These are phyloP conservation scores for Nasonovia ribisnigri DNA, from an alignment of 2,888 invertebrate species.

Conservation along the genomic window DNA sequence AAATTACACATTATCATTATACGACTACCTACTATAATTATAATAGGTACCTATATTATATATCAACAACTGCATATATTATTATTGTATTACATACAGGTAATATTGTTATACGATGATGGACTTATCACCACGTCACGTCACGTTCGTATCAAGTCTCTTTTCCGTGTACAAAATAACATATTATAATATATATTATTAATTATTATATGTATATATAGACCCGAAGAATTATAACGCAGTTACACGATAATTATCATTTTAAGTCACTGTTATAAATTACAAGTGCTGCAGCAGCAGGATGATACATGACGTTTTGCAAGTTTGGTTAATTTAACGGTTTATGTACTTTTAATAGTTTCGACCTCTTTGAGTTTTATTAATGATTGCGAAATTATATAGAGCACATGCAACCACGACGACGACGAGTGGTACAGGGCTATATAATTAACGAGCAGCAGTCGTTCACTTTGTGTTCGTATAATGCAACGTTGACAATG, in stretches of 20 bases:
- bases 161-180: too few species aligned
- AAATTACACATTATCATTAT: neutral
- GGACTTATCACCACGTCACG: neutral
- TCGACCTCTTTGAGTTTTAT: constrained; percentile 34
- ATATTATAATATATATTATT: neutral
- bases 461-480: constrained; percentile 16
- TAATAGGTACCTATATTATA: neutral
- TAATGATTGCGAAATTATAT: constrained; percentile 46
- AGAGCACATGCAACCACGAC: neutral
- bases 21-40: too few species aligned
- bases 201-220: neutral
- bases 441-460: constrained; percentile 32
- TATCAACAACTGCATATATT: neutral
- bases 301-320: neutral
- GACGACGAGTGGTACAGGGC: neutral
- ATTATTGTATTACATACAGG: neutral
- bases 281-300: neutral
- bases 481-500: neutral
- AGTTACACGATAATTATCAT: constrained; percentile 33
- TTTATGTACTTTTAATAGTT: constrained; percentile 42
- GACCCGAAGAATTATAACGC: neutral
- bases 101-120: neutral
- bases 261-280: constrained; percentile 26
- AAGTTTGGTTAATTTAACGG: constrained; percentile 43
- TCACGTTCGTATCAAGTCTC: neutral